Evolutionary conservation across 2,113 vertebrate genomes (phyloP), one percentile per base, ranked within the genome.

Genomic region (Melozone crissalis): DNA sequence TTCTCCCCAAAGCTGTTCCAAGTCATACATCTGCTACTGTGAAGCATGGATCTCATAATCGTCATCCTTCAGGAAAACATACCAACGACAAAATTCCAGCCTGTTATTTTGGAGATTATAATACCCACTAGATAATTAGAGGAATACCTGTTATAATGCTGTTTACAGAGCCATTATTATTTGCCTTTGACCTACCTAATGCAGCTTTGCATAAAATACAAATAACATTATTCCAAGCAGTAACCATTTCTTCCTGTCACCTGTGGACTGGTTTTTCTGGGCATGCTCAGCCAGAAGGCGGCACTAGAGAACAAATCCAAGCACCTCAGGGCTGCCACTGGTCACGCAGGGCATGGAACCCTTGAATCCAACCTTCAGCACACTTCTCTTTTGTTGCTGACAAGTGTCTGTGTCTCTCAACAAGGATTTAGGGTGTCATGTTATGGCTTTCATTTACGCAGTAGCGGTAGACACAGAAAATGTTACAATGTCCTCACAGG

Each of bases 301-400:
- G 79, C 95, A 93, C 72, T 37, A 76, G 55, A 84, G 61, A 94
- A 62, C 63, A 74, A 69, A 47, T 44, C 33, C 66, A 37, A 71
- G 33, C 43, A 37, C 52, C 39, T 52, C 1, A 0, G 15, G 35
- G 75, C 43, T 74, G 51, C 47, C 43, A 4, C 47, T 88, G 55
- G 62, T 52, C 81, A 74, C 33, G 16, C 21, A 6, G 18, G 35
- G 35, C 37, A 19, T 2, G 31, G 61, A 61, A 93, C 69, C 62
- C 22, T 69, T 22, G 54, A 66, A 46, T 41, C 28, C 35, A 52
- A 30, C 54, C 59, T 82, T 68, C 75, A 72, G n/a, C 65, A 15
- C 27, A 2, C 26, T 27, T 68, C 26, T 58, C 69, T 39, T 37
- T 23, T 5, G 0, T 43, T 14, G 17, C 3, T 69, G 41, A 24